Evolutionary conservation across 2,113 vertebrate species (phyloP).

Genomic region (Psophia crepitans): DNA sequence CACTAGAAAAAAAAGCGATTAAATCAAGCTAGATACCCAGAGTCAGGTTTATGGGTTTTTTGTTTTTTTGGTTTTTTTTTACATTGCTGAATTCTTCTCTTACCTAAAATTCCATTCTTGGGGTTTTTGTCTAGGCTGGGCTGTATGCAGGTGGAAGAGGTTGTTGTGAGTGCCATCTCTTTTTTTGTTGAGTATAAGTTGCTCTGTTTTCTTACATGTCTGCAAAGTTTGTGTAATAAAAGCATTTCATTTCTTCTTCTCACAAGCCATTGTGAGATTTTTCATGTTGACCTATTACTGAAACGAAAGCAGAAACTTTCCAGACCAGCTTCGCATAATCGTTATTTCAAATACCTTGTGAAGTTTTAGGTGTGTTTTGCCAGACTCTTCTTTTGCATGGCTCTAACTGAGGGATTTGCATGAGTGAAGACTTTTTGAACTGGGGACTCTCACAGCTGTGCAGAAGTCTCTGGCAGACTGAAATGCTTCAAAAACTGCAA

Average conservation of each 20-base stretch:
- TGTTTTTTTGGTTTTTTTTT: too few relatives aligned
- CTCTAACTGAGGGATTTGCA: neutral
- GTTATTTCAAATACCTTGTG: neutral
- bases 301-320: neutral
- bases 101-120: too few relatives aligned
- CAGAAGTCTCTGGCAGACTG: neutral
- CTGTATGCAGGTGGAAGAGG: neutral
- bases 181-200: neutral
- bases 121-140: neutral
- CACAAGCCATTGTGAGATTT: accelerated
- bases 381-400: accelerated
- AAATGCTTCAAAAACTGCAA: neutral
- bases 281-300: neutral
- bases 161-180: accelerated
- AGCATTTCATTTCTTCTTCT: neutral
- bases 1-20: neutral
- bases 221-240: neutral
- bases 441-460: neutral
- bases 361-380: neutral
- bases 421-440: neutral
- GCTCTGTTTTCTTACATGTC: neutral
- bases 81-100: too few relatives aligned
- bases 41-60: neutral
- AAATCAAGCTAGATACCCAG: accelerated
- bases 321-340: neutral